Conservation (phyloP, 2,888 invertebrate species). For the Desoria tigrina region DNA sequence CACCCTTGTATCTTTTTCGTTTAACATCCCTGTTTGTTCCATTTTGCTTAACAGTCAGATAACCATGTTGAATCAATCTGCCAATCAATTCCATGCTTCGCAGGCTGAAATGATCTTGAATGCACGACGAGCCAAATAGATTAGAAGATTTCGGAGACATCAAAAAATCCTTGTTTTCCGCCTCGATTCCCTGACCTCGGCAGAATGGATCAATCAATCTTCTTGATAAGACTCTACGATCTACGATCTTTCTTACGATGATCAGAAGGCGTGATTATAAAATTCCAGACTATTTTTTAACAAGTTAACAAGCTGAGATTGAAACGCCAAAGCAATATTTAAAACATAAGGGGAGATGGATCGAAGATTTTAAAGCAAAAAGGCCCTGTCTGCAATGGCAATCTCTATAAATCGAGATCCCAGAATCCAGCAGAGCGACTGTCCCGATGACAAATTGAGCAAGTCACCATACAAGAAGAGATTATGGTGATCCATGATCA, state of each 20-base stretch:
- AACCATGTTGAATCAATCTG: constrained; percentile 11
- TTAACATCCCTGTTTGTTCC: not conserved
- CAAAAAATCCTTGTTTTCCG: constrained; percentile 14
- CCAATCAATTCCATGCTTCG: constrained; percentile 4
- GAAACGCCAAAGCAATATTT: no score
- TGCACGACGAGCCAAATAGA: constrained; percentile 5
- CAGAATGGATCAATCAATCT: constrained; percentile 19
- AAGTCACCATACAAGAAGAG: constrained; percentile 4
- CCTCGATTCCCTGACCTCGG: constrained; percentile 6
- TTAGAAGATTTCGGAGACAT: not conserved
- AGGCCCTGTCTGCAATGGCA: no score
- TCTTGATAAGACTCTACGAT: not conserved
- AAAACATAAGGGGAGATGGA: no score
- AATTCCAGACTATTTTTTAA: no score
- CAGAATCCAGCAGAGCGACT: no score
- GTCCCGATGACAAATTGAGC: no score
- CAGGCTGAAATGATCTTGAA: constrained; percentile 6
- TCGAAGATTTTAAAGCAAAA: no score
- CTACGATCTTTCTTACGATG: no score
- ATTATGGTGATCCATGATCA: constrained; percentile 23
- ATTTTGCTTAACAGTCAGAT: not conserved
- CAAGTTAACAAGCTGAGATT: no score
- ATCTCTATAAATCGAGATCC: no score
- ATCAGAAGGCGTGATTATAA: no score
- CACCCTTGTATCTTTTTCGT: no score